Percentiles rank a stretch among this genome's conserved stretches.
Evolutionary conservation across 2,888 invertebrate genomes (phyloP).

Genomic region (Drosophila heteroneura): DNA sequence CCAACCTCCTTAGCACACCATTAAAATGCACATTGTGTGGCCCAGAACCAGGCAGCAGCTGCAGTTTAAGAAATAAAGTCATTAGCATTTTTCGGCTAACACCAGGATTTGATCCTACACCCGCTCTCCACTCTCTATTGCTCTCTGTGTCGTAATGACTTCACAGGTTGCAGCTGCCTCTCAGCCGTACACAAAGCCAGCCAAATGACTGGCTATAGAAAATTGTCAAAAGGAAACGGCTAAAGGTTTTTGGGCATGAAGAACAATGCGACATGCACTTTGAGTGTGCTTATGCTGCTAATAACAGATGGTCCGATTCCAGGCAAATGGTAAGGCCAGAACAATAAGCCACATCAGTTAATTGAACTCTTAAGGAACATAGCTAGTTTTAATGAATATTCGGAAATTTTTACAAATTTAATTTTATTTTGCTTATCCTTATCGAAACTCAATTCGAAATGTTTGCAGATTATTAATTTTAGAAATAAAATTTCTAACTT

Average conservation of each 20-base stretch:
- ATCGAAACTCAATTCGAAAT: background rate
- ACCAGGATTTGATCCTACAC: conserved; percentile 1
- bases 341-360: background rate
- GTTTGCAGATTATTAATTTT: background rate
- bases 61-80: conserved; percentile 74
- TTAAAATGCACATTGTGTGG: conserved; percentile 78
- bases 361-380: background rate
- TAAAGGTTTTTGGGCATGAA: conserved; percentile 28
- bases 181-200: conserved; percentile 23
- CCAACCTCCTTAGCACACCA: conserved; percentile 59
- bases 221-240: conserved; percentile 65
- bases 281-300: conserved; percentile 47
- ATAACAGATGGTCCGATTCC: conserved; percentile 44
- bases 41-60: conserved; percentile 25
- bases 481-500: accelerated
- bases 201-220: conserved; percentile 63
- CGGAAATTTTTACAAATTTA: too few species aligned
- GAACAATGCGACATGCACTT: conserved; percentile 33
- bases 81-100: conserved; percentile 76
- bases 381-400: background rate
- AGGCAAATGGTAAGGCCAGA: conserved; percentile 3
- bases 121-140: background rate
- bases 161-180: conserved; percentile 32
- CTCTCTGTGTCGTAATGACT: conserved; percentile 41
- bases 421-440: background rate